Base-by-base conservation (phyloP, 2,888 invertebrate species). In the Lampropteryx suffumata region DNA sequence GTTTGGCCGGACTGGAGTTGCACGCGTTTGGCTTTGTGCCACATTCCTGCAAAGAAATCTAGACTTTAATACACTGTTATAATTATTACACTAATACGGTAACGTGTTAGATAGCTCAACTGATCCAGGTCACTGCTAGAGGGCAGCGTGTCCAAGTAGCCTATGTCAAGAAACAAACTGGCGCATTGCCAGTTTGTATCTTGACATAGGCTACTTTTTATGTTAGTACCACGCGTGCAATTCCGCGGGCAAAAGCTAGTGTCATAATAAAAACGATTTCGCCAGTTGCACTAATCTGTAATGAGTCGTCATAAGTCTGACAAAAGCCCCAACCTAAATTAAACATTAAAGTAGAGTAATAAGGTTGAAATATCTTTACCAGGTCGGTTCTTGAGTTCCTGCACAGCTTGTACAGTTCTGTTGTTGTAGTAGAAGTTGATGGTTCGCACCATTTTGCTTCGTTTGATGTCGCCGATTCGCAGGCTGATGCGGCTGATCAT, bases 391-490 rank as follows among this genome's bases (percentile, higher is more conserved):
- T 99, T 99, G 30, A 99, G 90, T 78, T 99, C 99, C 13, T 99
- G 98, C 2, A 99, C 98, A 0, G 98, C 98, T 76, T 98, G 98
- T 0, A 99, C 98, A 40, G 94, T 95, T 46, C 98, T 93, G 80
- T 98, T 98, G 81, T 98, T 99, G 90, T 99, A 99, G 85, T 97
- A 99, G 67, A 99, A 96, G 82, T 97, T 98, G 71, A 99, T 95
- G 0, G 97, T 96, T 55, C 98, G 94, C 47, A 99, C 98, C 98
- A 99, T 99, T 91, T 99, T 98, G 47, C 97, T 97, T 54, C 98
- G 93, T 82, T 99, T 99, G 59, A 99, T 92, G 81, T 99, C 99
- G 6, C 97, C 96, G 71, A 99, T 96, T 48, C 98, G 94, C 32
- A 99, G 92, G 28, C 96, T 96, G 64, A 99, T 96, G 74, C 97